A percentile compares a stretch with the other conserved stretches of the same genome.
Evolutionary conservation across 2,888 invertebrate species (phyloP).

Genomic region (Brachynemurus nebulosus): DNA sequence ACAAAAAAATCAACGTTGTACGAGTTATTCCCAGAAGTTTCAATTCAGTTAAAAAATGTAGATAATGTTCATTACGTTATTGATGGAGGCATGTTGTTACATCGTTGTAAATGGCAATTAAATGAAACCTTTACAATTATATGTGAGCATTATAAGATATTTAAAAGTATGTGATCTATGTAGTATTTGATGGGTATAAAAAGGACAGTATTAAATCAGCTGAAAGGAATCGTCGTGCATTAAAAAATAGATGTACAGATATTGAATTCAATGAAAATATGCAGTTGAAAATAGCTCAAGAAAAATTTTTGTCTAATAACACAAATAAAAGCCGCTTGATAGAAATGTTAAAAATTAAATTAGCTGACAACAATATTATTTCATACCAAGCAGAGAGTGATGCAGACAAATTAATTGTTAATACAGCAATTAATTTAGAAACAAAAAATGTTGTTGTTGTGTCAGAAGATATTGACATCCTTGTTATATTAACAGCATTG

Average conservation of each 20-base stretch:
- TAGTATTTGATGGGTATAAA: constrained; percentile 13
- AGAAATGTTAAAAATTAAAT: constrained; percentile 13
- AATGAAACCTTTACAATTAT: constrained; percentile 13
- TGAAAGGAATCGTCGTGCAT: constrained; percentile 7
- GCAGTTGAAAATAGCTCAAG: constrained; percentile 13
- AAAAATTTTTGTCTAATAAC: constrained; percentile 13
- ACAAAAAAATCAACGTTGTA: constrained; percentile 13
- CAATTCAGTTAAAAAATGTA: constrained; percentile 10
- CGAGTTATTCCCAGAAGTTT: constrained; percentile 13
- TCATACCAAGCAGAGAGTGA: constrained; percentile 12
- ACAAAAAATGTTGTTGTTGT: constrained; percentile 12
- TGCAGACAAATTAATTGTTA: constrained; percentile 13
- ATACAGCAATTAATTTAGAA: constrained; percentile 14
- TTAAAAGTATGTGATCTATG: constrained; percentile 10
- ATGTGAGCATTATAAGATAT: constrained; percentile 10
- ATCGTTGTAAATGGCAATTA: constrained; percentile 13
- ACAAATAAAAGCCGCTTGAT: constrained; percentile 14
- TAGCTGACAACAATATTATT: constrained; percentile 12
- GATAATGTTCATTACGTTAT: constrained; percentile 11
- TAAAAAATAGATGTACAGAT: constrained; percentile 9
- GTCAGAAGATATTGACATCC: constrained; percentile 13
- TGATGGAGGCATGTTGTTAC: constrained; percentile 12
- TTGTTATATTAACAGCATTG: constrained; percentile 21
- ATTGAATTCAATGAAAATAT: constrained; percentile 13
- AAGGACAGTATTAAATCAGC: constrained; percentile 12